Base-by-base conservation (phyloP, 2,113 vertebrate species). In the Centropristis striata region DNA sequence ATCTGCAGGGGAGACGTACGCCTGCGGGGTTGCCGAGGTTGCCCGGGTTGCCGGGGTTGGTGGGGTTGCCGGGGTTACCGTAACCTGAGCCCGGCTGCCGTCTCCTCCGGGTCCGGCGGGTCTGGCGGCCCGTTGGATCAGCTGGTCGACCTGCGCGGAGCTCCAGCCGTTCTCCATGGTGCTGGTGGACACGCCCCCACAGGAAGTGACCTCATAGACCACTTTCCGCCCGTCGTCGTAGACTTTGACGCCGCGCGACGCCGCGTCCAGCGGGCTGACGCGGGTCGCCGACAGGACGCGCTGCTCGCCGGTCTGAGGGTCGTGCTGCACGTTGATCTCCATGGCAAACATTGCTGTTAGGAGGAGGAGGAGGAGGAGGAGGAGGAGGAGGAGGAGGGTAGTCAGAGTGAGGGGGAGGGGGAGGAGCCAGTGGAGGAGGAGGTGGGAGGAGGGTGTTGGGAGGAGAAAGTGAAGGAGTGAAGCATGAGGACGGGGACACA, bases 321-420 rank as follows among this genome's bases (percentile, higher is more conserved):
- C 97, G 90, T 97, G 98, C 95, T 99, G 96, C 89, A 99, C 96
- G 94, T 96, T 99, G 96, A 98, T 97, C 97, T 99, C 97, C 98
- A 99, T 99, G 96, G 97, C 97, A 94, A 97, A 98, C 95, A 98
- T 95, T 91, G 97, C 97, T 99, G 96, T 92, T 93, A 89, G 93
- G 95, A 72, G 95, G 94, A 92, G 94, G n/a, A 49, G 75, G 57
- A 49, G 21, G 75, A 51, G 70, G 54, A 57, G 58, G 66, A 7
- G 51, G 58, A 53, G 54, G 66, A 7, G 57, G 36, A 23, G 59
- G 28, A 28, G 54, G 28, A 51, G 71, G 69, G 78, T 8, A 73
- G 73, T 32, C 57, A 27, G 75, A 53, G 78, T 71, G 61, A 78
- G 37, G 74, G 65, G 71, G 57, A 27, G 66, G n/a, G 78, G 74